A percentile compares a stretch with the other conserved stretches of the same genome.
Conservation (phyloP, 2,113 vertebrate species). For the Oncorhynchus kisutch region DNA sequence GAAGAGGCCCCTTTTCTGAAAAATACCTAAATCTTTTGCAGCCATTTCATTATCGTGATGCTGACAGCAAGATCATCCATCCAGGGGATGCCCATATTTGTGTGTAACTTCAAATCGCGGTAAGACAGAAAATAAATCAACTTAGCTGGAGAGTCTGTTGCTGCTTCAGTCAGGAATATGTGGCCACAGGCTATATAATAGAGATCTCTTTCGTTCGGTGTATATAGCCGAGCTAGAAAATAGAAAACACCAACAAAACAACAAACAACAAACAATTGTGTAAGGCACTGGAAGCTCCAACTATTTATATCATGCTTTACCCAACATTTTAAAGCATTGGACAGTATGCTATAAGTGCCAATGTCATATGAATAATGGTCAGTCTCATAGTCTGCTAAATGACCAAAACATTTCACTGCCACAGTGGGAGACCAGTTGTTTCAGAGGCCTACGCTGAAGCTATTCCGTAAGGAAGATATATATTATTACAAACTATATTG, state of each 20-base stretch:
- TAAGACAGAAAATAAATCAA: not conserved
- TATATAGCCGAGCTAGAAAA: not conserved
- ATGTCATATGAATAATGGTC: not conserved
- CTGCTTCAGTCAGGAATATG: not conserved
- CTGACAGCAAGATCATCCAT: not conserved
- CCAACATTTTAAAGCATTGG: not conserved
- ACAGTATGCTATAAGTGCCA: not conserved
- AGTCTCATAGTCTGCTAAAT: too few relatives aligned
- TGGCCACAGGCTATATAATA: constrained; percentile 14
- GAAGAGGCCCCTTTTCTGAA: not conserved
- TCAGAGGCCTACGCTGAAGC: too few relatives aligned
- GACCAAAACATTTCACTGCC: too few relatives aligned
- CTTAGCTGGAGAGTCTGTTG: not conserved
- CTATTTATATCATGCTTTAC: not conserved
- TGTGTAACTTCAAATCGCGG: not conserved
- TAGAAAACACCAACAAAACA: not conserved
- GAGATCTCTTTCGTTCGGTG: constrained; percentile 46
- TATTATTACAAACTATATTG: too few relatives aligned
- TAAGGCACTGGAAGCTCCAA: not conserved
- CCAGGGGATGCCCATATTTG: not conserved
- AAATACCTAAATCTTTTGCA: not conserved
- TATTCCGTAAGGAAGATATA: too few relatives aligned
- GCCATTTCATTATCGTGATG: not conserved
- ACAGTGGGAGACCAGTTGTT: too few relatives aligned
- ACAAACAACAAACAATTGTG: not conserved